Conservation (phyloP, 2,113 vertebrate genomes). For the Triplophysa rosa region DNA sequence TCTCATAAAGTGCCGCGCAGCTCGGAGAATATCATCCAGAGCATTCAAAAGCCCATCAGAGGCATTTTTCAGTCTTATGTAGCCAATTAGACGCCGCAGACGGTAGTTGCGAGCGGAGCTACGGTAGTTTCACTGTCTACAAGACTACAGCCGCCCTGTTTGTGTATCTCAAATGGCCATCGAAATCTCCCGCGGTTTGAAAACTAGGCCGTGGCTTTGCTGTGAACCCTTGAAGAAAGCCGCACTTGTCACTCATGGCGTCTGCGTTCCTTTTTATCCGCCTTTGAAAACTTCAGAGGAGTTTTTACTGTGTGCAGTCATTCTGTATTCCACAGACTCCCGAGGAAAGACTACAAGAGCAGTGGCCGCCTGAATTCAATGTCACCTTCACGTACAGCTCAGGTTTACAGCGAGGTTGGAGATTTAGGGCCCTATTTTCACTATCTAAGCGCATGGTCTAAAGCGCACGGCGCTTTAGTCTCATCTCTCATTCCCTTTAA, state of each 20-base stretch:
- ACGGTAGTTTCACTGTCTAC: conserved; percentile 19
- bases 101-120: conserved; percentile 1
- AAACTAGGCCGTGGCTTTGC: conserved; percentile 57
- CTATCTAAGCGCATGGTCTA: too few species aligned
- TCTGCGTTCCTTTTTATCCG: conserved; percentile 33
- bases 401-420: background rate
- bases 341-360: background rate
- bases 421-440: too few species aligned
- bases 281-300: conserved; percentile 41
- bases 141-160: conserved; percentile 27
- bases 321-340: background rate
- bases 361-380: conserved; percentile 5
- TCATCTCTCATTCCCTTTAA: too few species aligned
- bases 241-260: conserved; percentile 38
- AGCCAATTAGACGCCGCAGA: conserved; percentile 27
- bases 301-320: conserved; percentile 30
- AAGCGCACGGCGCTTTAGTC: too few species aligned
- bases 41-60: conserved; percentile 23
- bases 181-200: conserved; percentile 45
- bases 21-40: background rate
- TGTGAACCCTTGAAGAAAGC: conserved; percentile 53
- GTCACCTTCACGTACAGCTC: conserved; percentile 10
- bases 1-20: conserved; percentile 7
- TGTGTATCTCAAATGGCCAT: conserved; percentile 38
- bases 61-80: conserved; percentile 17